Conservation (phyloP, 1,140 invertebrate genomes). For the Dendrolimus kikuchii region DNA sequence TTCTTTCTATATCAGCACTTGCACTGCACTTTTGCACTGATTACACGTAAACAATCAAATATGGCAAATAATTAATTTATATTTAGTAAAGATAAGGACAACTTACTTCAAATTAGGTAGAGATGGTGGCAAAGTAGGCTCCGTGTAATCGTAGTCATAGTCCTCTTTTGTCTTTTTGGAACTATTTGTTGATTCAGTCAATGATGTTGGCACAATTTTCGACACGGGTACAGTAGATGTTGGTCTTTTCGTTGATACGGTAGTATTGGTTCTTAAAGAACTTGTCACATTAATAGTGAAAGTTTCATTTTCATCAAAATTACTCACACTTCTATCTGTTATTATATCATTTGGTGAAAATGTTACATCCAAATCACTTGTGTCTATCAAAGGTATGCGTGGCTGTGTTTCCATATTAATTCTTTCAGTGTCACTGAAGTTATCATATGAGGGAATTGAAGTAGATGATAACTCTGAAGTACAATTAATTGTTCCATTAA, state of each 20-base stretch:
- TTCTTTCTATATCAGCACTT: too few species aligned
- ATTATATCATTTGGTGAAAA: conserved; percentile 53
- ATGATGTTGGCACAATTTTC: conserved; percentile 34
- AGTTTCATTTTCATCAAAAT: conserved; percentile 47
- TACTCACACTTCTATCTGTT: conserved; percentile 41
- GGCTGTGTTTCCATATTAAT: conserved; percentile 34
- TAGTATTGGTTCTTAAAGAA: conserved; percentile 45
- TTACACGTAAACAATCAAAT: too few species aligned
- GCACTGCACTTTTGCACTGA: too few species aligned
- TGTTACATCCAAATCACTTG: conserved; percentile 37
- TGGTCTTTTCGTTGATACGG: conserved; percentile 21
- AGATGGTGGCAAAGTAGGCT: conserved; percentile 81
- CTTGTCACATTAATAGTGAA: conserved; percentile 61
- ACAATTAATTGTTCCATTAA: conserved; percentile 62
- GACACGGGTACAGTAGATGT: conserved; percentile 13
- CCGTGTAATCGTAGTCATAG: conserved; percentile 79
- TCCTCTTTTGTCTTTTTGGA: conserved; percentile 70
- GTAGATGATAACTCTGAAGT: conserved; percentile 56
- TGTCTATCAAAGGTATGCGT: conserved; percentile 34
- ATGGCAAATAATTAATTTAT: too few species aligned
- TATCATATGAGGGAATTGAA: conserved; percentile 36
- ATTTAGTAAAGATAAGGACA: conserved; percentile 2
- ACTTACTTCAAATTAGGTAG: conserved; percentile 79
- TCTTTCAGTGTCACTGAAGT: conserved; percentile 31
- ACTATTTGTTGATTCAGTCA: conserved; percentile 52